phyloP scores from a whole-genome alignment of 2,888 invertebrate species.

The Pegoplata infirma region DNA sequence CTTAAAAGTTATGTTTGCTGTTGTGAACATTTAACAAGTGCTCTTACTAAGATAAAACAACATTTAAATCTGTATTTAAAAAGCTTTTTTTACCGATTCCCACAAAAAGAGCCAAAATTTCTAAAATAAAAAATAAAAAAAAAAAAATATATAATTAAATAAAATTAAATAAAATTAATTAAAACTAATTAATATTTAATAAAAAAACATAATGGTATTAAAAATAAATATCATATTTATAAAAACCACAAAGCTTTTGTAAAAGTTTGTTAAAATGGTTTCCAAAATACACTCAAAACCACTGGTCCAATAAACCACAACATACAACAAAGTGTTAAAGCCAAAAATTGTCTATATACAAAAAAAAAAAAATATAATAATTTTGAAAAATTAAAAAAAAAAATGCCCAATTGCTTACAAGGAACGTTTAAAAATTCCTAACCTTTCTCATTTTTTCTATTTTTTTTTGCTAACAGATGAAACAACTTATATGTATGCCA shows the following conservation, averaged over 20 bases:
- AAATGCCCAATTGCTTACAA: background rate
- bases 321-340: constrained; percentile 30
- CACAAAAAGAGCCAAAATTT: constrained; percentile 72
- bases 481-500: constrained; percentile 20
- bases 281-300: background rate
- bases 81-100: constrained; percentile 68
- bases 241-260: background rate
- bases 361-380: background rate
- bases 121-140: constrained; percentile 64
- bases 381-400: background rate
- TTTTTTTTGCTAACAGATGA: background rate
- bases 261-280: background rate
- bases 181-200: background rate
- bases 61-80: background rate
- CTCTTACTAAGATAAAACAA: background rate
- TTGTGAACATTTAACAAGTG: background rate
- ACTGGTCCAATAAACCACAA: constrained; percentile 17
- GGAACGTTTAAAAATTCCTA: background rate
- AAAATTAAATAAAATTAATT: background rate
- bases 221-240: background rate
- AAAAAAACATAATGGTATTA: no score
- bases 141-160: constrained; percentile 10
- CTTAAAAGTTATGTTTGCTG: background rate
- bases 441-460: no score
- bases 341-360: constrained; percentile 5